Evolutionary conservation across 2,888 invertebrate genomes (phyloP).

Genomic region (Steinernema scapterisci): DNA sequence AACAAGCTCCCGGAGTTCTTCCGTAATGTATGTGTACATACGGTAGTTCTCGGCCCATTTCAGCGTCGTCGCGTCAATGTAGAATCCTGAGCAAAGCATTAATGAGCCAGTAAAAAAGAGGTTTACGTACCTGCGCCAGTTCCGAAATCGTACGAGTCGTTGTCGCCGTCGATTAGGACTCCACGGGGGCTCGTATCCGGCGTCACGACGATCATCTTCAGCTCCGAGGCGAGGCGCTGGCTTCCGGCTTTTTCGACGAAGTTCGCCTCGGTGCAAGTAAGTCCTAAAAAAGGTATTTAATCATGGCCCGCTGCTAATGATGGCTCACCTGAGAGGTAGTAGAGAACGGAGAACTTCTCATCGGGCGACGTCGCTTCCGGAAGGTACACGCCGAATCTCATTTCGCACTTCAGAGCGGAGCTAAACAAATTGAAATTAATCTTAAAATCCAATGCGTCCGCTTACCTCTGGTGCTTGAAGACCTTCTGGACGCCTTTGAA

Average conservation of each 20-base stretch:
- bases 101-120: not conserved
- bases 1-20: slow-evolving; percentile 54
- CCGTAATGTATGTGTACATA: slow-evolving; percentile 91
- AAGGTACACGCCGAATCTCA: slow-evolving; percentile 89
- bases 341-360: slow-evolving; percentile 53
- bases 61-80: slow-evolving; percentile 86
- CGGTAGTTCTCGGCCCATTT: slow-evolving; percentile 90
- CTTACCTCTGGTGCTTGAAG: slow-evolving; percentile 79
- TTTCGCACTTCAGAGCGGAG: slow-evolving; percentile 80
- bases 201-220: slow-evolving; percentile 84
- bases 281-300: slow-evolving; percentile 69
- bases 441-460: slow-evolving; percentile 14
- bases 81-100: slow-evolving; percentile 79
- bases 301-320: too few species aligned
- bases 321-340: slow-evolving; percentile 70
- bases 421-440: slow-evolving; percentile 69
- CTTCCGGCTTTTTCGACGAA: slow-evolving; percentile 93
- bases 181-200: slow-evolving; percentile 74
- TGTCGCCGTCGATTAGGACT: slow-evolving; percentile 85
- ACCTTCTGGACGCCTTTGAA: slow-evolving; percentile 87
- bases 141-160: slow-evolving; percentile 91
- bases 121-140: slow-evolving; percentile 72
- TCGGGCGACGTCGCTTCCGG: slow-evolving; percentile 75
- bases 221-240: slow-evolving; percentile 85
- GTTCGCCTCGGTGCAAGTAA: slow-evolving; percentile 92